Conservation (phyloP, 1,140 invertebrate genomes). For the Drosophila pallidifrons region DNA sequence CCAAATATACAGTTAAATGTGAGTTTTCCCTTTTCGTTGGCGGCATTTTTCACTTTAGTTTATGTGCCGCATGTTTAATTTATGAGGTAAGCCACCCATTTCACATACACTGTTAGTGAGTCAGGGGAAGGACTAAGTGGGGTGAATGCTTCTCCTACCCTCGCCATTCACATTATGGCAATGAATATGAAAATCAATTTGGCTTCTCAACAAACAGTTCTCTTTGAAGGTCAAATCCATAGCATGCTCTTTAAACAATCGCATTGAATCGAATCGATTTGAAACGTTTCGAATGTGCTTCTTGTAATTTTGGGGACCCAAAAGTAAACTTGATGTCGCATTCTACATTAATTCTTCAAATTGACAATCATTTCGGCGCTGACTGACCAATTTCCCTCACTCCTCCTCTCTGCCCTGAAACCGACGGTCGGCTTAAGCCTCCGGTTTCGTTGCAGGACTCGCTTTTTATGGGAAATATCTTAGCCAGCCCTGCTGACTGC, state of each 20-base stretch:
- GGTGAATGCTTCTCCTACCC: background rate
- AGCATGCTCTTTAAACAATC: constrained; percentile 39
- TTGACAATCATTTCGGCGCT: constrained; percentile 54
- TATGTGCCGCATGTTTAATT: constrained; percentile 79
- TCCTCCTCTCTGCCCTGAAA: background rate
- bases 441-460: constrained; percentile 20
- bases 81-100: constrained; percentile 57
- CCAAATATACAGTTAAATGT: constrained; percentile 78
- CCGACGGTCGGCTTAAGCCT: constrained; percentile 15
- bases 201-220: constrained; percentile 11
- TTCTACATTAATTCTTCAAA: constrained; percentile 57
- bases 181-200: constrained; percentile 80
- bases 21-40: constrained; percentile 31
- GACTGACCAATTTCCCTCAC: constrained; percentile 14
- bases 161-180: constrained; percentile 41
- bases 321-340: constrained; percentile 29
- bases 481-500: background rate
- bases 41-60: constrained; percentile 79
- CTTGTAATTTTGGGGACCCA: constrained; percentile 5
- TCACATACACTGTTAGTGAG: background rate
- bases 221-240: constrained; percentile 54
- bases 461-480: constrained; percentile 9
- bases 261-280: constrained; percentile 8
- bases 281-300: background rate
- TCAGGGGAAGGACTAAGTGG: background rate